Percentiles rank a stretch among this genome's conserved stretches.
phyloP scores from a whole-genome alignment of 2,113 vertebrate genomes.

The Chaetodon trifascialis region DNA sequence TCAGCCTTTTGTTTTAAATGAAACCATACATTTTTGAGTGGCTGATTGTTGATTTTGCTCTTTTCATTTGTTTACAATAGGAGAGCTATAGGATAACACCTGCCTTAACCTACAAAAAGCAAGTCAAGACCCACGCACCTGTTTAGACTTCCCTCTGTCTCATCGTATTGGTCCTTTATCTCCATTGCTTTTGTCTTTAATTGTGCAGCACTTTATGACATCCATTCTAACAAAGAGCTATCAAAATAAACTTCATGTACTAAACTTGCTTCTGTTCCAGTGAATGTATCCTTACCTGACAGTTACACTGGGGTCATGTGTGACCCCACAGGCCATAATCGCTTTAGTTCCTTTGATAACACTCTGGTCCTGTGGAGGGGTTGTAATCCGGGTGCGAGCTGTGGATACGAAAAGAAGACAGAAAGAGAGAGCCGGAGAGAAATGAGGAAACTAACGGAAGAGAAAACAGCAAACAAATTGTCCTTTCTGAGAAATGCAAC shows the following conservation, averaged over 20 bases:
- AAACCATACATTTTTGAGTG: not conserved
- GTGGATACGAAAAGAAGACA: slow-evolving; percentile 18
- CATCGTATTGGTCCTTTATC: not conserved
- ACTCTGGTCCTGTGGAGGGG: slow-evolving; percentile 93
- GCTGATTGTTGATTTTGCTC: not conserved
- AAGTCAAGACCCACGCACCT: too few species aligned
- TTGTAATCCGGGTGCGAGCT: slow-evolving; percentile 95
- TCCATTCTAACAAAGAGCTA: not conserved
- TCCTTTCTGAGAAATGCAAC: slow-evolving; percentile 27
- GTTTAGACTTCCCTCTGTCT: not conserved
- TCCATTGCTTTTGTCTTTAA: not conserved
- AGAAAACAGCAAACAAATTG: slow-evolving; percentile 1
- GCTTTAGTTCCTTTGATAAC: slow-evolving; percentile 99
- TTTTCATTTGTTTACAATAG: not conserved
- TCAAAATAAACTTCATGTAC: not conserved
- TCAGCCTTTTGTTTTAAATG: too few species aligned
- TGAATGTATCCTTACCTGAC: slow-evolving; percentile 84
- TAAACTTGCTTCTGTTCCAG: not conserved
- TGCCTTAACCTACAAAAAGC: not conserved
- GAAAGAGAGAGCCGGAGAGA: not conserved
- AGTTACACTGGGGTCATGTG: slow-evolving; percentile 92
- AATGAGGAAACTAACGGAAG: not conserved
- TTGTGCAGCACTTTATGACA: not conserved
- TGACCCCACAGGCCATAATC: slow-evolving; percentile 92
- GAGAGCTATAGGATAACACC: not conserved